Evolutionary conservation across 2,113 vertebrate species (phyloP).

Genomic region (Casuarius casuarius): DNA sequence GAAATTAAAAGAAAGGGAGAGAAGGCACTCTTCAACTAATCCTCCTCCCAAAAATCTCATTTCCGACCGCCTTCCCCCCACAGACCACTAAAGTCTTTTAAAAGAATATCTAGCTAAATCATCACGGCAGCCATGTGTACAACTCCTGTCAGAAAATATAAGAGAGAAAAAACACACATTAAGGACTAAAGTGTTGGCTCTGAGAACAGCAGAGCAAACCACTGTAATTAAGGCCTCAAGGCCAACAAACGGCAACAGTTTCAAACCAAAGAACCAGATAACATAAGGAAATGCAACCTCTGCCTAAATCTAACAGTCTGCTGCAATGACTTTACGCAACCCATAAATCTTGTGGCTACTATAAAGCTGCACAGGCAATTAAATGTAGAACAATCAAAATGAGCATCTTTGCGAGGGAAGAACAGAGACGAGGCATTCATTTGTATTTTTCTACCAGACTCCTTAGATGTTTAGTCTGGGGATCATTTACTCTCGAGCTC

Average conservation of each 20-base stretch:
- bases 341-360: neutral
- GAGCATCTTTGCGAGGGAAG: neutral
- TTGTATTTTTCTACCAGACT: neutral
- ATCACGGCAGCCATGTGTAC: neutral
- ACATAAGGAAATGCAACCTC: neutral
- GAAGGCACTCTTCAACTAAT: constrained; percentile 43
- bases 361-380: neutral
- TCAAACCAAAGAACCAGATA: neutral
- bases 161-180: neutral
- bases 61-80: neutral
- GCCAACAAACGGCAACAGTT: neutral
- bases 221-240: neutral
- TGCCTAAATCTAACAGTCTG: neutral
- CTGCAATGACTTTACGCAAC: neutral
- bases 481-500: neutral
- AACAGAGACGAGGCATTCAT: neutral
- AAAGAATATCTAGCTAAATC: neutral
- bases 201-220: neutral
- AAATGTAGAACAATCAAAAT: neutral
- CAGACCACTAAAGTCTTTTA: neutral
- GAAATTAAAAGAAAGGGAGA: constrained; percentile 39
- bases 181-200: neutral
- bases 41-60: neutral
- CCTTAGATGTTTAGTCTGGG: neutral
- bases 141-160: neutral